Evolutionary conservation across 1,140 invertebrate species (phyloP).

Genomic region (Delia radicum): DNA sequence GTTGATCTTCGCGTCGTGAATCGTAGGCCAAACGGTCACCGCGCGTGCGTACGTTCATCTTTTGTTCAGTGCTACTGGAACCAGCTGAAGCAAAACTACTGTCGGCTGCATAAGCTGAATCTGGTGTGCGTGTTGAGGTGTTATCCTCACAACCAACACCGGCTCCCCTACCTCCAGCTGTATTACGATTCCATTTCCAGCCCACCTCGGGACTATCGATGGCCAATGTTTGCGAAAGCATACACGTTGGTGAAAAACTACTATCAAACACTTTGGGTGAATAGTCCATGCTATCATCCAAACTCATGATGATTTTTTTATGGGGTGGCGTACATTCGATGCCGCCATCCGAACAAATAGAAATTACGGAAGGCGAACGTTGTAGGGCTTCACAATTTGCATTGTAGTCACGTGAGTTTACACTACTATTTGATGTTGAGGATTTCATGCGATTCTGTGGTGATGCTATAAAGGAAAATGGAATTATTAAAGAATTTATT

Average conservation of each 20-base stretch:
- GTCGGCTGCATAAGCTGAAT: conserved; percentile 38
- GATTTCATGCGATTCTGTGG: conserved; percentile 38
- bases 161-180: conserved; percentile 17
- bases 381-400: background rate
- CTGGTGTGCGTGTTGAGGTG: conserved; percentile 28
- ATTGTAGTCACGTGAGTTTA: background rate
- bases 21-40: conserved; percentile 28
- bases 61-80: conserved; percentile 22
- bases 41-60: background rate
- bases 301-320: conserved; percentile 33
- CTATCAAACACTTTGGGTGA: conserved; percentile 38
- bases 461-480: conserved; percentile 38
- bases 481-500: background rate
- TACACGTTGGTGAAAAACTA: conserved; percentile 40
- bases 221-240: conserved; percentile 45
- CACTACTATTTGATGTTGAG: conserved; percentile 8
- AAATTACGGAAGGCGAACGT: conserved; percentile 29
- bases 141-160: background rate
- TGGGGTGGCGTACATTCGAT: conserved; percentile 40
- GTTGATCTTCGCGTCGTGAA: conserved; percentile 24
- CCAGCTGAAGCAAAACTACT: conserved; percentile 46
- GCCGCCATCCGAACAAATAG: conserved; percentile 34
- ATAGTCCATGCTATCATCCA: conserved; percentile 49
- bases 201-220: conserved; percentile 48
- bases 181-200: conserved; percentile 43